Evolutionary conservation across 1,140 invertebrate genomes (phyloP), one percentile per base, ranked within the genome.

Genomic region (Sweltsa coloradensis): DNA sequence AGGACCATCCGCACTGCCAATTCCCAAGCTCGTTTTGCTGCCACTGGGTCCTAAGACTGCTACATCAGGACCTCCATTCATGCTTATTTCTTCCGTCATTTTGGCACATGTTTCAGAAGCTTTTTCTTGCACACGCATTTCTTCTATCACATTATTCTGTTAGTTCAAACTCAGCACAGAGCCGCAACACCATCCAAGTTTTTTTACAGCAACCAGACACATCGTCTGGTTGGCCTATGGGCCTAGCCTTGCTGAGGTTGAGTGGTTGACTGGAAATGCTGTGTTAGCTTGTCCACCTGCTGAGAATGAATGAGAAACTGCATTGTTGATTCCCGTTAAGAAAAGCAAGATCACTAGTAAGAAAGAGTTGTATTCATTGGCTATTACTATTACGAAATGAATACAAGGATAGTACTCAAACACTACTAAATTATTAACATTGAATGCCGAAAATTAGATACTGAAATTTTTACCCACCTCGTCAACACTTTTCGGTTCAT

Each of bases 31-130:
- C 49, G 46, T 57, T 47, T 57, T 57, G 29, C 51, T 56, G 41
- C 51, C 51, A 51, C 52, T 54, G 40, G 53, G 50, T 50, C 56
- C n/a, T n/a, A n/a, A n/a, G n/a, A n/a, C n/a, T n/a, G n/a, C n/a
- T n/a, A n/a, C 51, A 41, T 57, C 57, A 9, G 52, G 50, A 41
- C 49, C 53, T 41, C 62, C 60, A 56, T 60, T 63, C 47, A 60
- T 49, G 53, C 48, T 52, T 49, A 53, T 55, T 57, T 58, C 58
- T 53, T 60, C 56, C 50, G 55, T 57, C 56, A 58, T 60, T 58
- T 55, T 56, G 52, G 52, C 52, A 58, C 58, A 60, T 55, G 57
- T 45, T 51, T 55, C 49, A 49, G 50, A 53, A 25, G 44, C 49
- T 48, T 50, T 57, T 45, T 55, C 55, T 52, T 53, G 51, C 47